Evolutionary conservation across 23 tunicate genomes (phyloP).

Genomic region (Botrylloides violaceus): DNA sequence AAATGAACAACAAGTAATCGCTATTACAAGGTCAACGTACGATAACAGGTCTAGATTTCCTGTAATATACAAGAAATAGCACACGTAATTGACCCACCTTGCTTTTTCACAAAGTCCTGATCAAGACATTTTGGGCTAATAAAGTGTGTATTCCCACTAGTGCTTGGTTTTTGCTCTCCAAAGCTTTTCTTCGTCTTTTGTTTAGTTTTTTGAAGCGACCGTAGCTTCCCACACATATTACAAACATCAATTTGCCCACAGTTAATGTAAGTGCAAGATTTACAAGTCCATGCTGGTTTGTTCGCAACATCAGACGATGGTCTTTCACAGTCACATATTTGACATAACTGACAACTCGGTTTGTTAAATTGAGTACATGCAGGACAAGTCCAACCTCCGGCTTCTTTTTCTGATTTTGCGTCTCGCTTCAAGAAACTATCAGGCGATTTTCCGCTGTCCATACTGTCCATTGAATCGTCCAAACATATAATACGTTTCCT

Average conservation of each 20-base stretch:
- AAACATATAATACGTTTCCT: slow-evolving; percentile 21
- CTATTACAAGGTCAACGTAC: no score
- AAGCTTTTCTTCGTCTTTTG: no score
- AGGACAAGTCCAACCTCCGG: slow-evolving; percentile 20
- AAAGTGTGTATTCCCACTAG: no score
- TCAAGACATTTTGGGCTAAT: no score
- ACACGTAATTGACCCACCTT: no score
- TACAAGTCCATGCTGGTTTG: neutral
- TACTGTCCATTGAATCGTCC: slow-evolving; percentile 21
- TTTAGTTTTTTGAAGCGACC: no score
- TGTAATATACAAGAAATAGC: no score
- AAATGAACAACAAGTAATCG: no score
- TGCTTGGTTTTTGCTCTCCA: no score
- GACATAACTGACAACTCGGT: slow-evolving; percentile 3
- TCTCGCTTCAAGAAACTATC: neutral
- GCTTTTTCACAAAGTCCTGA: no score
- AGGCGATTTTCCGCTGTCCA: slow-evolving; percentile 6
- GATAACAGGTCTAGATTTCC: no score
- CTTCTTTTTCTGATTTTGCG: neutral
- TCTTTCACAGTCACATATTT: slow-evolving; percentile 11
- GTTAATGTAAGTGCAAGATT: slow-evolving; percentile 5
- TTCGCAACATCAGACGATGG: neutral
- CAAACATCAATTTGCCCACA: slow-evolving; percentile 4
- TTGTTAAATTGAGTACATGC: slow-evolving; percentile 21
- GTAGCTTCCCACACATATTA: slow-evolving; percentile 15